These are phyloP conservation scores for Percopsis transmontana DNA, from an alignment of 2,113 vertebrate genomes.

Conservation along the genomic window DNA sequence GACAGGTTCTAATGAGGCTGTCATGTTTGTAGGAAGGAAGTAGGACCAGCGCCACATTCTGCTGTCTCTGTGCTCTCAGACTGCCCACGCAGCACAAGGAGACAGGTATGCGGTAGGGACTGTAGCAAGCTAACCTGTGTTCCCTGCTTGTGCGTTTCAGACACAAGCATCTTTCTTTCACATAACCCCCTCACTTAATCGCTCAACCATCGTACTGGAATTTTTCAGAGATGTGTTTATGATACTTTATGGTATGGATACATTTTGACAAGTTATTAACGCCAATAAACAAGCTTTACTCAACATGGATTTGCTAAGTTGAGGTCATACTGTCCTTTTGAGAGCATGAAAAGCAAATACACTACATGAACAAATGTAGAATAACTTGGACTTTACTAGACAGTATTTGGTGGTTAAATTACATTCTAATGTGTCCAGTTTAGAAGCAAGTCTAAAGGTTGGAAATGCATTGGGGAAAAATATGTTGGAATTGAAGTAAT, in stretches of 20 bases:
- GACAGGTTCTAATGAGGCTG: not conserved
- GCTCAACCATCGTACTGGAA: too few species aligned
- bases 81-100: not conserved
- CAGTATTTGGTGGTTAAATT: not conserved
- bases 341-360: not conserved
- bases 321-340: not conserved
- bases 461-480: too few species aligned
- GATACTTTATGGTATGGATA: too few species aligned
- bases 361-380: not conserved
- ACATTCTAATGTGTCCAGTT: not conserved
- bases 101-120: slow-evolving; percentile 12
- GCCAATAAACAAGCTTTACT: too few species aligned
- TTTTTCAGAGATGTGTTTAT: too few species aligned
- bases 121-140: not conserved
- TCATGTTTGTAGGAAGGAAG: not conserved
- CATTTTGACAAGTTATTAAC: too few species aligned
- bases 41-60: not conserved
- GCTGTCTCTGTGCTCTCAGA: slow-evolving; percentile 10
- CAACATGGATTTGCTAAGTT: not conserved
- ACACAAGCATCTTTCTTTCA: not conserved
- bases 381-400: not conserved
- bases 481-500: not conserved
- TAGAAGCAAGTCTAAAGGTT: not conserved
- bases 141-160: not conserved
- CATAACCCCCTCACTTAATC: too few species aligned